Evolutionary conservation across 2,888 invertebrate genomes (phyloP).

Genomic region (Calephelis perditalis): DNA sequence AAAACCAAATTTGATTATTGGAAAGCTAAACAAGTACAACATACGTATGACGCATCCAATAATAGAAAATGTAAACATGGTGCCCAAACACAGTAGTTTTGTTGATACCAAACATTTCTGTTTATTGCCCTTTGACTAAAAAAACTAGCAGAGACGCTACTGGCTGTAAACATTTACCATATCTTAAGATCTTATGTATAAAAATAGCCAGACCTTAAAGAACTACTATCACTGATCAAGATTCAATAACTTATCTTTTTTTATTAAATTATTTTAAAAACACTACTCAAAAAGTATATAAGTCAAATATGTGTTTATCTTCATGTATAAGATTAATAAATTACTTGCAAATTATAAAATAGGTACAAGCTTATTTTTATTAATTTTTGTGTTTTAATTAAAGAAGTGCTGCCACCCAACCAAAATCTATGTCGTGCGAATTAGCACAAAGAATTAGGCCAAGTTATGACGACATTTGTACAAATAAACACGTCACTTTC

Average conservation of each 20-base stretch:
- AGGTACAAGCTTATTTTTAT: background rate
- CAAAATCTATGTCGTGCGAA: constrained; percentile 29
- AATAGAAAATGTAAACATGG: constrained; percentile 27
- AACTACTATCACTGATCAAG: too few species aligned
- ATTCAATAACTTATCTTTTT: too few species aligned
- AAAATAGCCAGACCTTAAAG: too few species aligned
- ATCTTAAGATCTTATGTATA: too few species aligned
- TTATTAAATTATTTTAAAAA: too few species aligned
- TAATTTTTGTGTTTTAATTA: constrained; percentile 8
- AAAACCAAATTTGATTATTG: constrained; percentile 3
- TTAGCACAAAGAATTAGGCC: constrained; percentile 31
- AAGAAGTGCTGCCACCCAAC: constrained; percentile 18
- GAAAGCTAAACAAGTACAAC: constrained; percentile 1
- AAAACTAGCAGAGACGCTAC: background rate
- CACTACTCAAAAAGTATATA: too few species aligned
- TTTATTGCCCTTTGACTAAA: background rate
- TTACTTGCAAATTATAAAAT: constrained; percentile 8
- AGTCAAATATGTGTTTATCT: too few species aligned
- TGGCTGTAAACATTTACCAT: background rate
- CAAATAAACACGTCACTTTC: background rate
- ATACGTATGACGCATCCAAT: constrained; percentile 17
- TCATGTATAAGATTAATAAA: too few species aligned
- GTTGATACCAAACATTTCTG: background rate
- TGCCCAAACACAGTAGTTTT: constrained; percentile 1
- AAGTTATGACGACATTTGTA: constrained; percentile 25